phyloP scores from a whole-genome alignment of 1,140 invertebrate species.

The Conus betulinus region DNA sequence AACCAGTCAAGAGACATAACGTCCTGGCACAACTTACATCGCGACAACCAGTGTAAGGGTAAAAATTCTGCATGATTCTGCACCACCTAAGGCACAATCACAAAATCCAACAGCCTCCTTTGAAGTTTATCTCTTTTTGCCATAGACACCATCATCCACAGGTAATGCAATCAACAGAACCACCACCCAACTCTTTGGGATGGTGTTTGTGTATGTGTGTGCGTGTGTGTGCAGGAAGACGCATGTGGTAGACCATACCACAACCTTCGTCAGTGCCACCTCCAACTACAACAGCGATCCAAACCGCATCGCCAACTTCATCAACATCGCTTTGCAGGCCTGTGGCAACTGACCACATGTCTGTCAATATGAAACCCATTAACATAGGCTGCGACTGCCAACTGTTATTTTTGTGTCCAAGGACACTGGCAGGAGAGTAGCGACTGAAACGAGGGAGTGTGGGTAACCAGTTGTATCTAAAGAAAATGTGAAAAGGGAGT shows the following conservation, averaged over 20 bases:
- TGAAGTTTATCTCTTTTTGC: too few species aligned
- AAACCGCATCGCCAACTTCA: not conserved
- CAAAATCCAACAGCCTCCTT: too few species aligned
- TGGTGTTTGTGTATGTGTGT: not conserved
- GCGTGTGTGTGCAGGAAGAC: constrained; percentile 24
- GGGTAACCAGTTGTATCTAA: not conserved
- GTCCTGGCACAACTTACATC: too few species aligned
- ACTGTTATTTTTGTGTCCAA: not conserved
- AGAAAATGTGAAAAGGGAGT: not conserved
- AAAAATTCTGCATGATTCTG: too few species aligned
- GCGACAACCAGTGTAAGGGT: too few species aligned
- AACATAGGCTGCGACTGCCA: not conserved
- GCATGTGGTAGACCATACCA: constrained; percentile 23
- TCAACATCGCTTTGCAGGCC: not conserved
- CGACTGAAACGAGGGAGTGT: not conserved
- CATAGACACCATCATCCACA: too few species aligned
- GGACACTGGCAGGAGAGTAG: not conserved
- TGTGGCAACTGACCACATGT: not conserved
- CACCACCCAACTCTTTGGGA: too few species aligned
- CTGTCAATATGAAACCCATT: not conserved
- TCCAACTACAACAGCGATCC: not conserved
- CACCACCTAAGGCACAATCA: too few species aligned
- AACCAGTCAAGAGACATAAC: too few species aligned
- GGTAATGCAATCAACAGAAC: too few species aligned
- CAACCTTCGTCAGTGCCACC: constrained; percentile 10